Percentiles rank a stretch among this genome's conserved stretches.
Evolutionary conservation across 2,797 vertebrate species (phyloP).

Genomic region (Pseudomugil tenellus): DNA sequence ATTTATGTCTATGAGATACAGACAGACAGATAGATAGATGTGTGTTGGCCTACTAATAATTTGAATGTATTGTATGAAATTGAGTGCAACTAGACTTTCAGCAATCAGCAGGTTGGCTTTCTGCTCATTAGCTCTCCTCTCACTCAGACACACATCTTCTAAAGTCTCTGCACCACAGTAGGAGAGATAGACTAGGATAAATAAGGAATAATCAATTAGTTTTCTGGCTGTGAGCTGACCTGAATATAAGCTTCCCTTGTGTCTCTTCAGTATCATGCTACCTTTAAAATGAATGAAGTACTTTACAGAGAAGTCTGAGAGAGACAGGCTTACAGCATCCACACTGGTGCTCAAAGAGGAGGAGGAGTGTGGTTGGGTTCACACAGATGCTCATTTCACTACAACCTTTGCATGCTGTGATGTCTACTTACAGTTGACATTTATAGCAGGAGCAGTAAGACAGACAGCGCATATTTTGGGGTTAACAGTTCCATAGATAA

Average conservation of each 20-base stretch:
- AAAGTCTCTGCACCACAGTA: constrained; percentile 61
- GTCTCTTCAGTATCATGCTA: constrained; percentile 35
- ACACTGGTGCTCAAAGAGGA: constrained; percentile 24
- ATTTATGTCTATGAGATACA: too few species aligned
- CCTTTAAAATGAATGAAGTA: constrained; percentile 53
- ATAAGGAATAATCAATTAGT: constrained; percentile 77
- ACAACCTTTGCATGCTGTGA: constrained; percentile 21
- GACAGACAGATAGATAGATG: too few species aligned
- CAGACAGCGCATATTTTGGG: constrained; percentile 13
- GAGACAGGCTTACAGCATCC: constrained; percentile 24
- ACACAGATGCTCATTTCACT: constrained; percentile 34
- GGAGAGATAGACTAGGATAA: constrained; percentile 70
- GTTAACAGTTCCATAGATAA: constrained; percentile 25
- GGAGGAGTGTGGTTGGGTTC: constrained; percentile 35
- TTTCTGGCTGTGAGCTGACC: constrained; percentile 74
- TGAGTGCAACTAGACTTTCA: constrained; percentile 28
- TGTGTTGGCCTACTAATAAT: constrained; percentile 43
- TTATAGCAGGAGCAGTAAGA: constrained; percentile 25
- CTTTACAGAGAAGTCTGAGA: constrained; percentile 18
- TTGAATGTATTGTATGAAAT: constrained; percentile 25
- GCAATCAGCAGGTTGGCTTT: constrained; percentile 59
- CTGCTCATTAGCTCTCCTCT: constrained; percentile 71
- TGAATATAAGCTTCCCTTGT: constrained; percentile 59
- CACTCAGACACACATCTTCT: constrained; percentile 62
- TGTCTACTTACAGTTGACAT: constrained; percentile 33